Conservation (phyloP, 2,113 vertebrate species). For the Saccopteryx leptura region DNA sequence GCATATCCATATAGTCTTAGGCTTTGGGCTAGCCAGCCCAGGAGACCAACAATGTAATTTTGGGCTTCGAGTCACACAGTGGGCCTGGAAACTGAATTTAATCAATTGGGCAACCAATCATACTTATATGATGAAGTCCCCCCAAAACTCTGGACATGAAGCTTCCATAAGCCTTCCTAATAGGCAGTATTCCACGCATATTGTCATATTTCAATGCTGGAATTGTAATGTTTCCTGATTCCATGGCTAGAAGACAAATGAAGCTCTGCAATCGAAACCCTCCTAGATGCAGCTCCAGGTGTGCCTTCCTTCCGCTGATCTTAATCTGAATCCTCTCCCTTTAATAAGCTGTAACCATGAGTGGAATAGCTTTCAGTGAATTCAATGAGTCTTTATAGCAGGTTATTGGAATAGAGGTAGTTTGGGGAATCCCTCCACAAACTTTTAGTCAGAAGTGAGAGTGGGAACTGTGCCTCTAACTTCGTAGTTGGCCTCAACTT, state of each 20-base stretch:
- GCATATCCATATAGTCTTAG: not conserved
- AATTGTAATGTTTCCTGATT: not conserved
- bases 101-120: not conserved
- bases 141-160: not conserved
- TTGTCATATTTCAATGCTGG: not conserved
- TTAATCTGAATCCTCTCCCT: not conserved
- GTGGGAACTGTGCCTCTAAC: not conserved
- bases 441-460: constrained; percentile 20
- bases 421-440: not conserved
- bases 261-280: not conserved
- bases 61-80: not conserved
- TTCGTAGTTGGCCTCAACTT: not conserved
- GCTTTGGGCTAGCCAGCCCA: not conserved
- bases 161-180: not conserved
- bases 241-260: not conserved
- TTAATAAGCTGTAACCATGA: not conserved
- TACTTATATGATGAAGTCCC: not conserved
- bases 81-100: not conserved
- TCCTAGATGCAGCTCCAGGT: not conserved
- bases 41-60: not conserved
- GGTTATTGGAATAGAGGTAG: not conserved
- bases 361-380: not conserved
- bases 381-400: not conserved
- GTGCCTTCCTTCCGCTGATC: not conserved
- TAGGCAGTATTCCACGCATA: not conserved